Evolutionary conservation across 1,140 invertebrate species (phyloP), one percentile per base, ranked within the genome.

Genomic region (Drosophila chauvacae): DNA sequence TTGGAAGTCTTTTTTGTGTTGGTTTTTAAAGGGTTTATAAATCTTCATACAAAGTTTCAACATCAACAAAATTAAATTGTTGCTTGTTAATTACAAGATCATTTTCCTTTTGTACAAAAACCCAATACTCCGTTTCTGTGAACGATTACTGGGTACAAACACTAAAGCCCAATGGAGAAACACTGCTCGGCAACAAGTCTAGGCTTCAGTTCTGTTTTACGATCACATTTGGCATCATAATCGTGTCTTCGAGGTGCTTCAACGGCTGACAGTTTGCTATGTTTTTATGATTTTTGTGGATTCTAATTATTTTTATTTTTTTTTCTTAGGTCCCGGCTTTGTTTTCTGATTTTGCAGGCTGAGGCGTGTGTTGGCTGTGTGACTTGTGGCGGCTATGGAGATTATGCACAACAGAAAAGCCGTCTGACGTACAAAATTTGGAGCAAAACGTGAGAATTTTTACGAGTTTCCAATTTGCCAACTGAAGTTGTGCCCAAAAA

Each of bases 371-470:
- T 50, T 37, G 10, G n/a, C 11, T 65, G 39, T 65, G 51, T 48
- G 65, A 39, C 68, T 70, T 44, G 35, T 68, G 39, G 50, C 53
- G 35, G 33, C 61, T 59, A 44, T 50, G 59, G 68, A 78, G 79
- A 86, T 86, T 86, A 88, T 88, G 83, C 77, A 77, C 64, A 87
- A 41, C 58, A 65, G 48, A 44, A 69, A 50, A 45, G 42, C 18
- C 10, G 33, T 48, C n/a, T 55, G 50, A 66, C 26, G 41, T 61
- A 55, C 48, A 60, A 86, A 84, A 87, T 84, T 88, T 87, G 72
- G 85, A 88, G 80, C 80, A 80, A 84, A 87, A 87, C 83, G 83
- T 87, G 83, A 88, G 77, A 80, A 80, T 70, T 88, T 74, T 88
- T 77, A 88, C 66, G 84, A 87, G 84, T 88, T 77, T 88, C 68